These are phyloP conservation scores for Pristiophorus japonicus DNA, from an alignment of 2,113 vertebrate species.

Conservation along the genomic window DNA sequence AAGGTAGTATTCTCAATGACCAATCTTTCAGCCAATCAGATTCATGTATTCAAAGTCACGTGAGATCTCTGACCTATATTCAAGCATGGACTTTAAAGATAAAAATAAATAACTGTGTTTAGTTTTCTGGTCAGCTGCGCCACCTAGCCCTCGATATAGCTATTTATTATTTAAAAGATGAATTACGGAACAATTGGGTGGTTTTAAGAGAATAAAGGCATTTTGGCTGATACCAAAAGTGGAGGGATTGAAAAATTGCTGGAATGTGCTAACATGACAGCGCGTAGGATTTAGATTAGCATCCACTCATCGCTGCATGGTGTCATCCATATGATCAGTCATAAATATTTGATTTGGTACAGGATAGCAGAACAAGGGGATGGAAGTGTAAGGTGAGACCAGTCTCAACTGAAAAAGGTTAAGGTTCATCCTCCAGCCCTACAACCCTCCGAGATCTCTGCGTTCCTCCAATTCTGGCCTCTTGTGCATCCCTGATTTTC, in stretches of 20 bases:
- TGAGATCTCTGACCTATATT: too few species aligned
- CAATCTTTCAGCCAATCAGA: too few species aligned
- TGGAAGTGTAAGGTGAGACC: background rate
- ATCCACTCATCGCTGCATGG: background rate
- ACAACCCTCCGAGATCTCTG: background rate
- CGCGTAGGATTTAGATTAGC: background rate
- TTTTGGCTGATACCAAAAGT: background rate
- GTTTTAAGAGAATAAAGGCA: background rate
- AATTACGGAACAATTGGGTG: background rate
- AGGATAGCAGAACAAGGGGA: background rate
- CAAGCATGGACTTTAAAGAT: too few species aligned
- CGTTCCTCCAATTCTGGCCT: background rate
- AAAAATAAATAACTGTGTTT: background rate
- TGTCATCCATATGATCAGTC: background rate
- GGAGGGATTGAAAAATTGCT: too few species aligned
- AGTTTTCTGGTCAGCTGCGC: background rate
- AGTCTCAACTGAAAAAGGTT: background rate
- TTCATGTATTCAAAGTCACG: too few species aligned
- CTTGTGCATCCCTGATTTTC: background rate
- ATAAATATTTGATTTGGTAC: background rate
- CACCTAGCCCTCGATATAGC: background rate
- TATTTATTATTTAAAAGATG: background rate
- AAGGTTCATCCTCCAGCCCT: background rate
- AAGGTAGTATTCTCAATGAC: too few species aligned
- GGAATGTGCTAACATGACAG: background rate